These are phyloP conservation scores for Astreopora myriophthalma DNA, from an alignment of 64 coral and sea anemone genomes.

Conservation along the genomic window DNA sequence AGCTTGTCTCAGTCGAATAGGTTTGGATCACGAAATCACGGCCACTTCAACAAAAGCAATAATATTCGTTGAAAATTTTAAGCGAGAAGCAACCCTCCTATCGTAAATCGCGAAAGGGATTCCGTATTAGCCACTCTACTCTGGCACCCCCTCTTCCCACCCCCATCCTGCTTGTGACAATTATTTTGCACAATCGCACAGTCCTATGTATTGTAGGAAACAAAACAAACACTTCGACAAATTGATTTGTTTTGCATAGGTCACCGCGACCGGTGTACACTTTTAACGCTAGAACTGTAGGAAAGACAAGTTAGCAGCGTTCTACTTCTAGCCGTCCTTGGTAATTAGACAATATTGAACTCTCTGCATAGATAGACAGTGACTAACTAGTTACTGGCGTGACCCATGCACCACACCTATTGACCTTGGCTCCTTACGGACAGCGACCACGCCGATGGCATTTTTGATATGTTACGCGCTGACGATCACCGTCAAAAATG, in stretches of 20 bases:
- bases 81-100: neutral
- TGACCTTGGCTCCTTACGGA: neutral
- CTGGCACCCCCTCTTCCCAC: neutral
- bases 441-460: neutral
- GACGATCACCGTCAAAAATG: constrained; percentile 24
- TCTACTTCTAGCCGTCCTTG: neutral
- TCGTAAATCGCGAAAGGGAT: neutral
- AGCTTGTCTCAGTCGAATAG: constrained; percentile 3
- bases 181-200: neutral
- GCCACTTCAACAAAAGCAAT: neutral
- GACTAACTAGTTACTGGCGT: constrained; percentile 19
- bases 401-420: neutral
- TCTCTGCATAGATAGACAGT: neutral
- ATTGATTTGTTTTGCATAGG: constrained; percentile 1
- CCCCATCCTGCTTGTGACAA: neutral
- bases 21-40: neutral
- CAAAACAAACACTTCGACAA: neutral
- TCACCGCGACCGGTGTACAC: neutral
- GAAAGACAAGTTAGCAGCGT: neutral
- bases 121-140: neutral
- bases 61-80: neutral
- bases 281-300: neutral
- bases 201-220: neutral
- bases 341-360: neutral
- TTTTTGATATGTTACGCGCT: neutral